Percentiles rank a stretch among this genome's conserved stretches.
Evolutionary conservation across 92 coral and sea anemone genomes (phyloP).

Genomic region (Plumapathes pennacea): DNA sequence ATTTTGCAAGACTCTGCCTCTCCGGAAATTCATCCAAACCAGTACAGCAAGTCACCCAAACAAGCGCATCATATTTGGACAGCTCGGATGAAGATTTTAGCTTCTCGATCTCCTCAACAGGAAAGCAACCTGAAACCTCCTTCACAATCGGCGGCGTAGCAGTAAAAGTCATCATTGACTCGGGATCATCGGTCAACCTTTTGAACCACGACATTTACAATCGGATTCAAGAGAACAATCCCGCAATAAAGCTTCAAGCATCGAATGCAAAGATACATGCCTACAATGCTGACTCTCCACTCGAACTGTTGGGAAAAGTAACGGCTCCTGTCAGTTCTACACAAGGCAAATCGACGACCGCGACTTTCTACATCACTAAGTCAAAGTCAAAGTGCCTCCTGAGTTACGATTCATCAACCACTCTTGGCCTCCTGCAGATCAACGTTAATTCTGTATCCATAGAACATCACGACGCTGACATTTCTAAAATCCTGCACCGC

Average conservation of each 20-base stretch:
- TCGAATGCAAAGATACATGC: too few relatives aligned
- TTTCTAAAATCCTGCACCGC: slow-evolving; percentile 9
- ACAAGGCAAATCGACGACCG: slow-evolving; percentile 24
- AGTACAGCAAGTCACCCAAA: not conserved
- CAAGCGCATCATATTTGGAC: not conserved
- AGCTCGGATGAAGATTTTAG: slow-evolving; percentile 25
- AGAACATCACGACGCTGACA: slow-evolving; percentile 13
- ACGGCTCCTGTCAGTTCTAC: slow-evolving; percentile 13
- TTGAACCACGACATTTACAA: slow-evolving; percentile 5
- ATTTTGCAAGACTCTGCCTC: slow-evolving; percentile 3
- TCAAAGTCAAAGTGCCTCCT: slow-evolving; percentile 15
- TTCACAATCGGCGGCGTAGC: slow-evolving; percentile 4
- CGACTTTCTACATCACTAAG: slow-evolving; percentile 25
- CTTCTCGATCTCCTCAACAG: slow-evolving; percentile 3
- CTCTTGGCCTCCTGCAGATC: slow-evolving; percentile 16
- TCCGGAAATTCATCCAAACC: not conserved
- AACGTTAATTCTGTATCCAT: slow-evolving; percentile 21
- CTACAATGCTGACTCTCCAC: too few relatives aligned
- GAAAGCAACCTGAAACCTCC: slow-evolving; percentile 26
- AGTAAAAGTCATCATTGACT: slow-evolving; percentile 33
- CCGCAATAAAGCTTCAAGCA: too few relatives aligned
- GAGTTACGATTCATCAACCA: slow-evolving; percentile 27
- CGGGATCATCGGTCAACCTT: slow-evolving; percentile 50
- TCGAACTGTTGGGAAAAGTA: too few relatives aligned
- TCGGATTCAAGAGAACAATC: too few relatives aligned